Evolutionary conservation across 2,113 vertebrate species (phyloP).

Genomic region (Climacteris rufus): DNA sequence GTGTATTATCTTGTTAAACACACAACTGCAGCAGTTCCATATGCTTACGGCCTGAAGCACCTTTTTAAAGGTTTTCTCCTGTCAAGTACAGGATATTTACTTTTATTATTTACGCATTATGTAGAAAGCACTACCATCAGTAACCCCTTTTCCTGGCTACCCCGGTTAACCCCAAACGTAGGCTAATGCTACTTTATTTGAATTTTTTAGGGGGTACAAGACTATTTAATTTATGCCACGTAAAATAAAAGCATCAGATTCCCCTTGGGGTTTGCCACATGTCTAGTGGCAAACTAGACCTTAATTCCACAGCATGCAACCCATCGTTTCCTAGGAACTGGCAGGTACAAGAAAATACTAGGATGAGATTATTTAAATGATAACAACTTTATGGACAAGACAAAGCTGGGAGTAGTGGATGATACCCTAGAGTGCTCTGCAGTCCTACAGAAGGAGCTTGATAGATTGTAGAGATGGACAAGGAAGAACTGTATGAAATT

Average conservation of each 20-base stretch:
- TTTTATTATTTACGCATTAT: not conserved
- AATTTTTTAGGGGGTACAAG: not conserved
- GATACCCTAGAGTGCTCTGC: not conserved
- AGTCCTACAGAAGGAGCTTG: not conserved
- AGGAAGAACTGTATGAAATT: not conserved
- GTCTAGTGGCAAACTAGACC: not conserved
- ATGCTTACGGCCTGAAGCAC: not conserved
- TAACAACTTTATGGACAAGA: not conserved
- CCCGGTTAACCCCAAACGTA: not conserved
- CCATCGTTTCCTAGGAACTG: not conserved
- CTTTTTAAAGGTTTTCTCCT: not conserved
- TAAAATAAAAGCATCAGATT: not conserved
- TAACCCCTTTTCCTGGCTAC: not conserved
- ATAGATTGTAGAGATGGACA: not conserved
- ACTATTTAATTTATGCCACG: not conserved
- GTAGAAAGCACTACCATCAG: not conserved
- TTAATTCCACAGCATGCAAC: not conserved
- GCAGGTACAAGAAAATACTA: not conserved
- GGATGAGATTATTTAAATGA: not conserved
- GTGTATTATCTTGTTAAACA: not conserved
- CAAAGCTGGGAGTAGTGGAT: not conserved
- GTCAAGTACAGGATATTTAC: not conserved
- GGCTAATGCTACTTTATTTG: not conserved
- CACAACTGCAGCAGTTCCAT: not conserved
- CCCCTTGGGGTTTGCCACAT: not conserved